Evolutionary conservation across 2,888 invertebrate species (phyloP), one percentile per base, ranked within the genome.

Genomic region (Hemithea aestivaria): DNA sequence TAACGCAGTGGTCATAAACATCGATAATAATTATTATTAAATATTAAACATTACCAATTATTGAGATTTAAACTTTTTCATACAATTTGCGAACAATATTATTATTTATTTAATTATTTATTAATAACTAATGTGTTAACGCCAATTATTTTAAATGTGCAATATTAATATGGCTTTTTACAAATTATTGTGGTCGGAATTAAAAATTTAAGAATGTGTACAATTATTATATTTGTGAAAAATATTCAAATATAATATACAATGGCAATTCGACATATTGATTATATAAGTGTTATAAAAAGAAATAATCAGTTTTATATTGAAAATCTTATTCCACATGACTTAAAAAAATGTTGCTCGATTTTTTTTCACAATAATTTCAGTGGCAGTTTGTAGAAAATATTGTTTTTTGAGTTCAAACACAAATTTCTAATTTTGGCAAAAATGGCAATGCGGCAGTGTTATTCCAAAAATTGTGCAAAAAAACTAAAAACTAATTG

Each of bases 361-460:
- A 16, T 16, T 16, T 16, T 16, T 16, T 16, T 16, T n/a, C n/a
- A n/a, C n/a, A n/a, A n/a, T n/a, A n/a, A n/a, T n/a, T n/a, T n/a
- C n/a, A n/a, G n/a, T n/a, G n/a, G n/a, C n/a, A n/a, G n/a, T n/a
- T n/a, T n/a, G n/a, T n/a, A n/a, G n/a, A n/a, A n/a, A n/a, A n/a
- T n/a, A n/a, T n/a, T n/a, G n/a, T n/a, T n/a, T n/a, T n/a, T n/a
- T n/a, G n/a, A n/a, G n/a, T n/a, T n/a, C n/a, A n/a, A 4, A 16
- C 5, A 16, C 5, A 4, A 4, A 16, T 16, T 16, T 16, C 2
- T 16, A 4, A 16, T 23, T 33, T 24, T 20, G 24, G 20, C 26
- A 35, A 30, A 30, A 69, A 73, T 79, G 82, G 83, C 83, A 83
- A 82, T 83, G 77, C 70, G 58, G 51, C 40, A 35, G 40, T 36